phyloP scores from a whole-genome alignment of 2,113 vertebrate species.

The Coryphaenoides rupestris region DNA sequence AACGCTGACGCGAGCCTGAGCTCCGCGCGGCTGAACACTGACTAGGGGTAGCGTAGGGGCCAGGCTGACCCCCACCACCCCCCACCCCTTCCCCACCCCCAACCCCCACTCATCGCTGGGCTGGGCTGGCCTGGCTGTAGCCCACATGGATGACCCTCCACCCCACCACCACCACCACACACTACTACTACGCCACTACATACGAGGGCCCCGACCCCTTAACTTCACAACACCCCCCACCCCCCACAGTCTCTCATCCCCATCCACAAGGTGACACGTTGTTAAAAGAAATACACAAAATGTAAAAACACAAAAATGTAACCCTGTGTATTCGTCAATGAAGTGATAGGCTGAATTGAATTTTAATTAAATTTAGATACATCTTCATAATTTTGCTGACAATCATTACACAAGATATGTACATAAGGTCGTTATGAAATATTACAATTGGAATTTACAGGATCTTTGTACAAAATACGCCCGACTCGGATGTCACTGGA shows the following conservation, averaged over 20 bases:
- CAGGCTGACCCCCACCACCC: slow-evolving; percentile 22
- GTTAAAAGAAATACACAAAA: slow-evolving; percentile 34
- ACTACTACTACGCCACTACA: slow-evolving; percentile 7
- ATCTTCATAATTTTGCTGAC: slow-evolving; percentile 92
- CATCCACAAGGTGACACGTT: background rate
- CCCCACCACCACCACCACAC: too few relatives aligned
- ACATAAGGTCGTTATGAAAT: slow-evolving; percentile 89
- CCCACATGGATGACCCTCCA: too few relatives aligned
- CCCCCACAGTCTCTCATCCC: slow-evolving; percentile 38
- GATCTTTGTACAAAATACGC: slow-evolving; percentile 85
- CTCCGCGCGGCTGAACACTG: slow-evolving; percentile 24
- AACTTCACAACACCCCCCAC: background rate
- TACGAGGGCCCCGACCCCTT: too few relatives aligned
- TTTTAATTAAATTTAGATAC: slow-evolving; percentile 91
- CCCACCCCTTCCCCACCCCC: slow-evolving; percentile 18
- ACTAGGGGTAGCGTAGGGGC: too few relatives aligned
- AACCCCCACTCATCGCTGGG: slow-evolving; percentile 36
- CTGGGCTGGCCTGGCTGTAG: too few relatives aligned
- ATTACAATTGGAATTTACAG: slow-evolving; percentile 87
- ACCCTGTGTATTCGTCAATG: slow-evolving; percentile 74
- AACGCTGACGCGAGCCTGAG: slow-evolving; percentile 5
- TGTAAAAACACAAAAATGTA: slow-evolving; percentile 22
- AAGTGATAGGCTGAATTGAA: slow-evolving; percentile 86
- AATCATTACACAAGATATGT: slow-evolving; percentile 97
- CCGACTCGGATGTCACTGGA: slow-evolving; percentile 81